These are phyloP conservation scores for Melanogrammus aeglefinus DNA, from an alignment of 2,797 vertebrate species.

Conservation along the genomic window DNA sequence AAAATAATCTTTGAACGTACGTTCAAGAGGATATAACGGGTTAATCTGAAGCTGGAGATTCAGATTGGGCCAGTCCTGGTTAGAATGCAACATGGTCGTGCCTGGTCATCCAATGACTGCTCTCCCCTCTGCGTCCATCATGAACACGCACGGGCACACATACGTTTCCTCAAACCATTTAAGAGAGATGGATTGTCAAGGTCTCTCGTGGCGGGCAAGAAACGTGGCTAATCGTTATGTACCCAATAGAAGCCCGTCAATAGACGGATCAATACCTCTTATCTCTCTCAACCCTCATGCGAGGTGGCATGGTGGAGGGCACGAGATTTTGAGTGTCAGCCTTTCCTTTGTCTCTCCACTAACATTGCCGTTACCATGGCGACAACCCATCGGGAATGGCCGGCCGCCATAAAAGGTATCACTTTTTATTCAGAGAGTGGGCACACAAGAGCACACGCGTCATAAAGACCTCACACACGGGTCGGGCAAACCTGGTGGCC, in stretches of 20 bases:
- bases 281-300: background rate
- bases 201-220: background rate
- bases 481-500: too few species aligned
- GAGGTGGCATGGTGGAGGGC: background rate
- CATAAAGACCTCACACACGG: too few species aligned
- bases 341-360: background rate
- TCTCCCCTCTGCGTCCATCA: background rate
- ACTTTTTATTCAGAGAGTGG: too few species aligned
- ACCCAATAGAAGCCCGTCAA: background rate
- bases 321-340: background rate
- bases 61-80: background rate
- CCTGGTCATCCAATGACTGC: background rate
- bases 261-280: background rate
- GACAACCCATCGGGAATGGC: background rate
- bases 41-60: background rate
- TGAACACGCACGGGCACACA: background rate
- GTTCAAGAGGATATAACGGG: too few species aligned
- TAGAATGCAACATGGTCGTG: background rate
- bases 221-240: background rate
- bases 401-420: too few species aligned
- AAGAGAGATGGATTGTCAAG: background rate
- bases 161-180: background rate
- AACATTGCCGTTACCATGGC: background rate
- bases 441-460: too few species aligned
- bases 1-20: too few species aligned